A percentile compares a stretch with the other conserved stretches of the same genome.
Conservation (phyloP, 1,140 invertebrate genomes). For the Reticulitermes speratus region DNA sequence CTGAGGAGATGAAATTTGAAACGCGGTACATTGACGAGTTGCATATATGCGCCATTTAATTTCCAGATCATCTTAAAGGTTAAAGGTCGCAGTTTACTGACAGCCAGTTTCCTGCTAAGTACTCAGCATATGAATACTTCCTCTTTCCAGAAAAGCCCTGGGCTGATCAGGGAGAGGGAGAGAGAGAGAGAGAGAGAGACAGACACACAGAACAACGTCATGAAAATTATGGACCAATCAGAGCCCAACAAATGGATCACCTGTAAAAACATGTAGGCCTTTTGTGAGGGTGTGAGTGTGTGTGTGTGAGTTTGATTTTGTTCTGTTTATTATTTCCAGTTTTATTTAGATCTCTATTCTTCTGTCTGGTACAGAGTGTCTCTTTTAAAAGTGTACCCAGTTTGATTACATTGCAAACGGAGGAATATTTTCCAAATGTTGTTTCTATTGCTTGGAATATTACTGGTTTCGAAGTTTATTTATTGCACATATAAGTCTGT, state of each 20-base stretch:
- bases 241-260: conserved; percentile 9
- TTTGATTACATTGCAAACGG: not conserved
- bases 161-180: not conserved
- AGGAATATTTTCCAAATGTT: too few species aligned
- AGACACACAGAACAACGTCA: not conserved
- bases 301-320: not conserved
- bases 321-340: not conserved
- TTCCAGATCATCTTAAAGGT: too few species aligned
- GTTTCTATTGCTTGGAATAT: too few species aligned
- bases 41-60: too few species aligned
- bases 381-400: conserved; percentile 11
- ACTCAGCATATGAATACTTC: conserved; percentile 1
- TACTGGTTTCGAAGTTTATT: too few species aligned
- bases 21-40: too few species aligned
- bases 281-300: conserved; percentile 10
- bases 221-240: not conserved
- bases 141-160: not conserved
- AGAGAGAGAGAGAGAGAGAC: not conserved
- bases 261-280: conserved; percentile 12
- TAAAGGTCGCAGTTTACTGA: too few species aligned
- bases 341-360: conserved; percentile 13
- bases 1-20: too few species aligned
- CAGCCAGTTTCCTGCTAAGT: not conserved
- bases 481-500: too few species aligned
- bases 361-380: not conserved